Evolutionary conservation across 2,888 invertebrate species (phyloP).

Genomic region (Ethmia dodecea): DNA sequence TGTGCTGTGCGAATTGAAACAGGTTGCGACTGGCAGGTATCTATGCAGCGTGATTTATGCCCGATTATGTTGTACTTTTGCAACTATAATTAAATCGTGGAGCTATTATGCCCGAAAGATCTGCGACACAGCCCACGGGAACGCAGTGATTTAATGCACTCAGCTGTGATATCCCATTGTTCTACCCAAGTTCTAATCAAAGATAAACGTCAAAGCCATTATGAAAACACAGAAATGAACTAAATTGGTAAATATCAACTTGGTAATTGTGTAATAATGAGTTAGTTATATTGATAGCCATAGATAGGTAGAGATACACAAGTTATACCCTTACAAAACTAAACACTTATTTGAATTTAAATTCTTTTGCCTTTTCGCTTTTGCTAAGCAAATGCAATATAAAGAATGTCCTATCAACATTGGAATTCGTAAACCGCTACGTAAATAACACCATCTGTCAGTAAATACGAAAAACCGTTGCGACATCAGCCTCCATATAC

Average conservation of each 20-base stretch:
- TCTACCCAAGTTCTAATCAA: slow-evolving; percentile 22
- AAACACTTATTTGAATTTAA: not conserved
- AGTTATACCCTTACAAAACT: too few species aligned
- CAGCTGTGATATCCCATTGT: slow-evolving; percentile 41
- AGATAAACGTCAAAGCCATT: slow-evolving; percentile 26
- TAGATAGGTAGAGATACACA: too few species aligned
- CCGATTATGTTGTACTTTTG: slow-evolving; percentile 66
- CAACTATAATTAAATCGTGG: slow-evolving; percentile 68
- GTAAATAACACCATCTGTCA: slow-evolving; percentile 38
- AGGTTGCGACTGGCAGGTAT: slow-evolving; percentile 73
- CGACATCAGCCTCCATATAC: slow-evolving; percentile 38
- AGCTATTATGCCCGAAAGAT: slow-evolving; percentile 65
- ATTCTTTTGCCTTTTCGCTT: too few species aligned
- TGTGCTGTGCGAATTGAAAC: slow-evolving; percentile 72
- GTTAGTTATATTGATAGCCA: too few species aligned
- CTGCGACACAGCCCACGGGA: slow-evolving; percentile 59
- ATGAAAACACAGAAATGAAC: slow-evolving; percentile 22
- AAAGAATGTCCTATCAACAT: slow-evolving; percentile 3
- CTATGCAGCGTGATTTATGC: slow-evolving; percentile 68
- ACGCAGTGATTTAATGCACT: slow-evolving; percentile 47
- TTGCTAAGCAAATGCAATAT: too few species aligned
- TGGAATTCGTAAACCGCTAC: slow-evolving; percentile 45
- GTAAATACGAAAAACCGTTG: slow-evolving; percentile 42
- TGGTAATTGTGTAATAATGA: too few species aligned
- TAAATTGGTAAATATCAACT: too few species aligned